Percentiles rank a stretch among this genome's conserved stretches.
Evolutionary conservation across 2,888 invertebrate species (phyloP).

Genomic region (Tetrapedia diversipes): DNA sequence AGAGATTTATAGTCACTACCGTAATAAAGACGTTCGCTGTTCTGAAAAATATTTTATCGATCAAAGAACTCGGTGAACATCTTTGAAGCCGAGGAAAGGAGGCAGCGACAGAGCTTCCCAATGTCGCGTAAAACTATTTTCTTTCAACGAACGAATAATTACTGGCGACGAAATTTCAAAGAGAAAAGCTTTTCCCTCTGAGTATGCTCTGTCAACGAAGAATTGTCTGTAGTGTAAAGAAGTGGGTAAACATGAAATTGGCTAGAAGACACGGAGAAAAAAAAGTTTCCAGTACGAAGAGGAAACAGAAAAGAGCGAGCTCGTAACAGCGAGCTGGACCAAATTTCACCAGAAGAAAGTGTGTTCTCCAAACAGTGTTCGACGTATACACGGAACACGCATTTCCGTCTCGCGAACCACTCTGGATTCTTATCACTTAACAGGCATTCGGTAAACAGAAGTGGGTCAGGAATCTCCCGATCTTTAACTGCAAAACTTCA

Average conservation of each 20-base stretch:
- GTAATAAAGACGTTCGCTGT: constrained; percentile 21
- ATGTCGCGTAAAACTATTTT: not conserved
- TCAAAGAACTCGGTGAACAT: not conserved
- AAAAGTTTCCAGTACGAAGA: not conserved
- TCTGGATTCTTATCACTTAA: constrained; percentile 35
- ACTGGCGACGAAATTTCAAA: not conserved
- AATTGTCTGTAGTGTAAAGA: not conserved
- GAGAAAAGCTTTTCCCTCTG: not conserved
- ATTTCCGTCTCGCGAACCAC: constrained; percentile 15
- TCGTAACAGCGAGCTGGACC: not conserved
- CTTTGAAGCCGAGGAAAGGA: not conserved
- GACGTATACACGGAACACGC: constrained; percentile 4
- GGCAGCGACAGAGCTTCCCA: not conserved
- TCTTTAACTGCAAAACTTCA: constrained; percentile 51
- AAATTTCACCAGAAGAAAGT: constrained; percentile 5
- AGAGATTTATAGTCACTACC: constrained; percentile 20
- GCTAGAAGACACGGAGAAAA: not conserved
- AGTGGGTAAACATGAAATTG: constrained; percentile 25
- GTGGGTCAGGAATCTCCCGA: constrained; percentile 56
- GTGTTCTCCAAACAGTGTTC: constrained; percentile 5
- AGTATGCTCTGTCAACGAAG: not conserved
- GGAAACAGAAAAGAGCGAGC: not conserved
- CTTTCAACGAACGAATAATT: not conserved
- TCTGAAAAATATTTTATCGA: constrained; percentile 34
- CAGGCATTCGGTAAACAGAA: constrained; percentile 42